Evolutionary conservation across 2,888 invertebrate species (phyloP), one percentile per base, ranked within the genome.

Genomic region (Chalcosyrphus nemorum): DNA sequence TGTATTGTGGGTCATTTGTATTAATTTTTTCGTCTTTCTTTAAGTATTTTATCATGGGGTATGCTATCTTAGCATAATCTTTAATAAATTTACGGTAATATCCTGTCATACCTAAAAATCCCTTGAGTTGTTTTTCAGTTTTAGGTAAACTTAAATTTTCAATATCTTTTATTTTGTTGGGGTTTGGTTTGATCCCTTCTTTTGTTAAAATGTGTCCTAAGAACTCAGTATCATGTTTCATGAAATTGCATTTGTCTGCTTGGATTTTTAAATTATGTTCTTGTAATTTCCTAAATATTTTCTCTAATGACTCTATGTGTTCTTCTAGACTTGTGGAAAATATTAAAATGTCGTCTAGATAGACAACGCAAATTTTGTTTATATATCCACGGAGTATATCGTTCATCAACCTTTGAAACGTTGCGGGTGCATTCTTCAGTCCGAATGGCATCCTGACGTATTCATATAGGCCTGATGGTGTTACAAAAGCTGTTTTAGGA

Each of bases 91-190:
- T n/a, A n/a, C n/a, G n/a, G n/a, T n/a, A n/a, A n/a, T n/a, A n/a
- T n/a, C n/a, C n/a, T n/a, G n/a, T n/a, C n/a, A n/a, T n/a, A 19
- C 24, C 54, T 38, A 43, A 27, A n/a, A 63, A 47, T 7, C 32
- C 21, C 32, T 47, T 63, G 4, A 63, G 35, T 13, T 63, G 47
- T n/a, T 13, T 63, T 47, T 63, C 63, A 32, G 63, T 47, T 63
- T 45, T 45, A 7, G 63, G 63, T 11, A 63, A 4, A 11, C 17
- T 2, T 15, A 29, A 35, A 27, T 63, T 63, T 19, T 13, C 43
- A 27, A 63, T 63, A 1, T 7, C 13, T 21, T 38, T 21, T 3
- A 35, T 57, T 57, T 35, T 35, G 4, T n/a, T 38, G 11, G 35
- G 56, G 19, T 17, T 57, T 9, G 35, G 35, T 15, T 38, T 57